A percentile compares a stretch with the other conserved stretches of the same genome.
phyloP scores from a whole-genome alignment of 1,140 invertebrate species.

The Gryon sp. region DNA sequence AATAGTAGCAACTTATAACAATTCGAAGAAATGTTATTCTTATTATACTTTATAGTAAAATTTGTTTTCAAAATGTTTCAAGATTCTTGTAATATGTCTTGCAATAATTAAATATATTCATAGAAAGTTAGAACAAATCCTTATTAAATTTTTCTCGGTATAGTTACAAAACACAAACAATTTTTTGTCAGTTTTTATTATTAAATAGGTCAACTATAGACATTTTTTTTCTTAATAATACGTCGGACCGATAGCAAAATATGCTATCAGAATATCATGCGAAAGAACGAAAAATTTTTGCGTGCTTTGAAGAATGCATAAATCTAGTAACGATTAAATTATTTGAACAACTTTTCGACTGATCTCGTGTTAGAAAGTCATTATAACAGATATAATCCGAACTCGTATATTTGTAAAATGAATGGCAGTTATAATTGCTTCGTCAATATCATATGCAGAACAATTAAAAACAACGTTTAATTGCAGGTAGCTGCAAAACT shows the following conservation, averaged over 20 bases:
- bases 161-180: too few relatives aligned
- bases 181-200: too few relatives aligned
- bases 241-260: slow-evolving; percentile 1
- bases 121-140: too few relatives aligned
- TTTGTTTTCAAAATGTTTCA: too few relatives aligned
- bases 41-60: too few relatives aligned
- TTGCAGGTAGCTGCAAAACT: background rate
- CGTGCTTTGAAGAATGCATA: slow-evolving; percentile 13
- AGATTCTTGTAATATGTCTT: too few relatives aligned
- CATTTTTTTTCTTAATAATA: too few relatives aligned
- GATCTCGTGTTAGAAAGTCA: slow-evolving; percentile 22
- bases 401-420: slow-evolving; percentile 14
- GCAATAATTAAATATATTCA: too few relatives aligned
- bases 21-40: too few relatives aligned
- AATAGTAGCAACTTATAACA: too few relatives aligned
- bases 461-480: slow-evolving; percentile 14
- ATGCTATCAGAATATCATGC: slow-evolving; percentile 2
- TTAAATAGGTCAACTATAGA: background rate
- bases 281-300: slow-evolving; percentile 12
- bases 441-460: slow-evolving; percentile 12
- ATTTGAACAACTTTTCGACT: slow-evolving; percentile 26
- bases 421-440: slow-evolving; percentile 33
- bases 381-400: slow-evolving; percentile 23
- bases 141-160: too few relatives aligned
- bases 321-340: slow-evolving; percentile 12